Base-by-base conservation (phyloP, 2,888 invertebrate species). In the Eubasilissa splendida region DNA sequence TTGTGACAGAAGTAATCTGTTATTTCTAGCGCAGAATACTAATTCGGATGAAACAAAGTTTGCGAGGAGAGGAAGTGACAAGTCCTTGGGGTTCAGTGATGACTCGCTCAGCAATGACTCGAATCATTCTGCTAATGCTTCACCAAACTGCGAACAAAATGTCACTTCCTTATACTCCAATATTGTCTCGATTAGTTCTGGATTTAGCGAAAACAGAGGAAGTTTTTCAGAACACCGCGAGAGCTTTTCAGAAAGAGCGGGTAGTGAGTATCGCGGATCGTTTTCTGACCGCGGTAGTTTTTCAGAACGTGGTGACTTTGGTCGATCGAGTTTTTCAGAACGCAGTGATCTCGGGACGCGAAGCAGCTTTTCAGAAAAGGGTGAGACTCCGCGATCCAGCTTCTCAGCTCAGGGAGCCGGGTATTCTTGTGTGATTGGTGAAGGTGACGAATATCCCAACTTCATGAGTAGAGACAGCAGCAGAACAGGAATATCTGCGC, bases 51-150 rank as follows among this genome's bases (percentile, higher is more conserved):
- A 89, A 7, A 86, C 89, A 65, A 89, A 89, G 84, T 93, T 92
- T 83, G 90, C 91, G 14, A 88, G 94, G 81, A 88, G 94, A 22
- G 94, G 94, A 22, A 94, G 94, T 81, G 94, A 94, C 84, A 94
- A 93, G 84, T 93, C 93, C 0, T 87, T 94, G 5, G 93, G 93
- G 10, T 94, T 94, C 85, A 94, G 94, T 56, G 94, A 94, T 82
- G 94, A 94, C 85, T 94, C 94, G 1, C 85, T 94, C n/a, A 94
- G 94, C 85, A 94, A 94, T 84, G 94, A 94, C 85, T 89, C 89
- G 63, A 89, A 89, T 84, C 84, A 83, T 58, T 90, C 90, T 0
- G 88, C 90, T 0, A 90, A 89, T 58, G 89, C 88, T 0, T 93
- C 93, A 0, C 93, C 93, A 0, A 92, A 90, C 77, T 90, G 89